These are phyloP conservation scores for Scophthalmus maximus DNA, from an alignment of 2,113 vertebrate genomes.

Conservation along the genomic window DNA sequence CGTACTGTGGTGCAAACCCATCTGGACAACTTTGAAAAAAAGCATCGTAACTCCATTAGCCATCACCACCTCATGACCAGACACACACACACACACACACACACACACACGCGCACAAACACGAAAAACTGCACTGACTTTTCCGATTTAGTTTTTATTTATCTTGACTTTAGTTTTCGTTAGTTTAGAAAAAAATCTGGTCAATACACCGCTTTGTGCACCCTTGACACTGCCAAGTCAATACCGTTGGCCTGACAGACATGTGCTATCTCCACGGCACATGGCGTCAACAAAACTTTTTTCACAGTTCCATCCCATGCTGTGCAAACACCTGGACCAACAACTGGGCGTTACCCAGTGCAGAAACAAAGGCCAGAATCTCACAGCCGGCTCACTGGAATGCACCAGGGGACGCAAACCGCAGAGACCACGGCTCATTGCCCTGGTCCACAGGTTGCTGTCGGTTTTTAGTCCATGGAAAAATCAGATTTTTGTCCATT, in stretches of 20 bases:
- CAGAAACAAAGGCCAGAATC: not conserved
- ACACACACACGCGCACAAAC: no score
- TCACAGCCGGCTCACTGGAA: not conserved
- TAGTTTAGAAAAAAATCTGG: no score
- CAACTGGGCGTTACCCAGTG: not conserved
- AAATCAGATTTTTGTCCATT: no score
- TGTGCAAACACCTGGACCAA: slow-evolving; percentile 20
- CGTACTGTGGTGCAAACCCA: slow-evolving; percentile 15
- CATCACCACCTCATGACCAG: slow-evolving; percentile 20
- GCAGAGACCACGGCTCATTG: not conserved
- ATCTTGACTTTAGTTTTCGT: not conserved
- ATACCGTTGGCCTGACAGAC: not conserved
- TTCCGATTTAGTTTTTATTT: not conserved
- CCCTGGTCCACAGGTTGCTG: not conserved
- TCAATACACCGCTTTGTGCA: not conserved
- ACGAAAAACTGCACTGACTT: not conserved
- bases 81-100: slow-evolving; percentile 25
- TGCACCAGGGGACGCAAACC: not conserved
- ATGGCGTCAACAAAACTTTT: not conserved
- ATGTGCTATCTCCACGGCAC: slow-evolving; percentile 1
- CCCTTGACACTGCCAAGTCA: not conserved
- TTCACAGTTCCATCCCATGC: slow-evolving; percentile 1
- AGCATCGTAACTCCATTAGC: not conserved
- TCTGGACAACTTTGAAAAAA: slow-evolving; percentile 26
- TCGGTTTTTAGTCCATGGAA: no score